A percentile compares a stretch with the other conserved stretches of the same genome.
Evolutionary conservation across 30 jellyfish, hydroid and myxozoan genomes (phyloP).

Genomic region (Nemopilema nomurai): DNA sequence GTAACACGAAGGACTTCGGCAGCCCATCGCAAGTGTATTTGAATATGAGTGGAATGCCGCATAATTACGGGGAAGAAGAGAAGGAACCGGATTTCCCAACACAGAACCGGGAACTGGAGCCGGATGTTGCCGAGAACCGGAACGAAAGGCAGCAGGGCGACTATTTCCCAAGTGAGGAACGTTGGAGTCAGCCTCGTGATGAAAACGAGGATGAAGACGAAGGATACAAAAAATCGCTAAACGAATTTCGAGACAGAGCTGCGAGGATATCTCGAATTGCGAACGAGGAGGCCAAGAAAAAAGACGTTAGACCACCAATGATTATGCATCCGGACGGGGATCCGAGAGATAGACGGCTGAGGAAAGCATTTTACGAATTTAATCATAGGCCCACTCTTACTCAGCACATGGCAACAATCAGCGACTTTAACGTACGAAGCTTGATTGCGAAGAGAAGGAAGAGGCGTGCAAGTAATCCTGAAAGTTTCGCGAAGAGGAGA

Average conservation of each 20-base stretch:
- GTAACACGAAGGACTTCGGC: conserved; percentile 46
- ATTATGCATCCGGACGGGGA: conserved; percentile 59
- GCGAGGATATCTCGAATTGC: conserved; percentile 13
- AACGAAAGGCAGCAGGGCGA: conserved; percentile 9
- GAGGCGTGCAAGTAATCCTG: neutral
- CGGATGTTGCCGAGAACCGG: conserved; percentile 13
- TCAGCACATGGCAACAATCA: conserved; percentile 54
- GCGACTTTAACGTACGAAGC: conserved; percentile 57
- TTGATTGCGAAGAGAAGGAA: conserved; percentile 7
- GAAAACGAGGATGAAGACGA: conserved; percentile 45
- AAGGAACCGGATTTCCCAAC: conserved; percentile 48
- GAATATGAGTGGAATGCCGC: conserved; percentile 72
- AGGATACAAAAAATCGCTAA: conserved; percentile 27
- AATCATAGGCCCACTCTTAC: conserved; percentile 35
- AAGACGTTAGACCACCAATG: conserved; percentile 46
- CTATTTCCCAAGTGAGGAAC: conserved; percentile 35
- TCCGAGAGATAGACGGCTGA: conserved; percentile 32
- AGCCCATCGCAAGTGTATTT: conserved; percentile 45
- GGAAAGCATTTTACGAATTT: conserved; percentile 57
- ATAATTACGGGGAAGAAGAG: conserved; percentile 54
- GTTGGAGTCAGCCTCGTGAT: conserved; percentile 39
- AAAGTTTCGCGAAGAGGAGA: neutral
- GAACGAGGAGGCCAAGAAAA: conserved; percentile 47
- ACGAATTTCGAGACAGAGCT: conserved; percentile 28
- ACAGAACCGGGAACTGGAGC: conserved; percentile 37